phyloP scores from a whole-genome alignment of 2,888 invertebrate genomes.

The Agriopis aurantiaria region DNA sequence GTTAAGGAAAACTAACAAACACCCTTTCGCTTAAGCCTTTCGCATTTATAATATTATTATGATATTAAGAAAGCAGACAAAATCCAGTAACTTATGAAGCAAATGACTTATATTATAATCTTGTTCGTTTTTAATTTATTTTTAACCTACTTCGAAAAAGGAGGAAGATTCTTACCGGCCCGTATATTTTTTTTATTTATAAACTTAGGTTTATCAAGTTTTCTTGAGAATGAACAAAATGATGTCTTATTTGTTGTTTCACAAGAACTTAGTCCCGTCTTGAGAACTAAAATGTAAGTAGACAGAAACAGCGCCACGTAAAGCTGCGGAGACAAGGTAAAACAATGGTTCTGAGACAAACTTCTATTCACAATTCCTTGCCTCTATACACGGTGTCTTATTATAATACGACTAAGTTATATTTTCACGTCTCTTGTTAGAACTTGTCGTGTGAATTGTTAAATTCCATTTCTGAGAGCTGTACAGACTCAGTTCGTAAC shows the following conservation, averaged over 20 bases:
- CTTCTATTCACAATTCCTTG: slow-evolving; percentile 47
- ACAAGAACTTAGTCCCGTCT: slow-evolving; percentile 14
- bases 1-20: too few species aligned
- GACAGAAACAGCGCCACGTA: slow-evolving; percentile 26
- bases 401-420: slow-evolving; percentile 62
- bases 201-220: too few species aligned
- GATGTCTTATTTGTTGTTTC: slow-evolving; percentile 15
- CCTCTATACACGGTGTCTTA: slow-evolving; percentile 61
- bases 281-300: slow-evolving; percentile 31
- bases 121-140: background rate
- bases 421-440: slow-evolving; percentile 69
- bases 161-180: too few species aligned
- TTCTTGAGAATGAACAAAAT: slow-evolving; percentile 19
- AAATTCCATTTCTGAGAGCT: slow-evolving; percentile 79
- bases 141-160: too few species aligned
- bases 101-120: too few species aligned
- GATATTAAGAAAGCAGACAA: too few species aligned
- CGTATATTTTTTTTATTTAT: too few species aligned
- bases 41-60: too few species aligned
- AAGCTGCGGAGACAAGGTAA: slow-evolving; percentile 43
- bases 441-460: slow-evolving; percentile 81
- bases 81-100: too few species aligned
- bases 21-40: too few species aligned
- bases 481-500: slow-evolving; percentile 74
- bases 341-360: slow-evolving; percentile 52